These are phyloP conservation scores for Passer domesticus DNA, from an alignment of 2,113 vertebrate species.

Conservation along the genomic window DNA sequence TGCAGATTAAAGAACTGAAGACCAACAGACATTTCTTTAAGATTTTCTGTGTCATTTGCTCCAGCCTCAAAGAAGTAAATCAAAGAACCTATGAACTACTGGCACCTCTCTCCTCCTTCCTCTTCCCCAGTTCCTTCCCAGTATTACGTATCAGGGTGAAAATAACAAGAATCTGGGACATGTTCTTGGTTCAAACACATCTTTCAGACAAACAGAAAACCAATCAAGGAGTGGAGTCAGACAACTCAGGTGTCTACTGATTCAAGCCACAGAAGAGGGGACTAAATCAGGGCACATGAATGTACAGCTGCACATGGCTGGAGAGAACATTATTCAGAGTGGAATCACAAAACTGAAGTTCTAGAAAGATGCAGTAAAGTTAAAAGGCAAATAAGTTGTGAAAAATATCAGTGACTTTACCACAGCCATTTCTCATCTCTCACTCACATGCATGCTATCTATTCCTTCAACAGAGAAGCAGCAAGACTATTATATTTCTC, in stretches of 20 bases:
- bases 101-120: background rate
- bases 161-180: background rate
- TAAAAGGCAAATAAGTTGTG: background rate
- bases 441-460: fast-evolving
- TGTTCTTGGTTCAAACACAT: background rate
- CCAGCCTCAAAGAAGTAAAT: background rate
- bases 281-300: background rate
- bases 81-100: background rate
- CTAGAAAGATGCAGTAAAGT: background rate
- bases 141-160: background rate
- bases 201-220: background rate
- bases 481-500: background rate
- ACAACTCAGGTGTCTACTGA: background rate
- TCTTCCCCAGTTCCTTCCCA: background rate
- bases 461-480: background rate
- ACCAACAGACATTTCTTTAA: background rate
- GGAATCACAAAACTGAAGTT: background rate
- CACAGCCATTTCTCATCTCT: background rate
- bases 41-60: background rate
- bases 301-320: background rate
- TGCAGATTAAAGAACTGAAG: background rate
- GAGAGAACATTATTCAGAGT: background rate
- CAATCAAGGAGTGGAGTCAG: background rate
- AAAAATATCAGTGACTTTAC: background rate
- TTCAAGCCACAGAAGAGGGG: background rate